Percentiles rank a stretch among this genome's conserved stretches.
phyloP scores from a whole-genome alignment of 2,888 invertebrate genomes.

The Pyrochroa serraticornis region DNA sequence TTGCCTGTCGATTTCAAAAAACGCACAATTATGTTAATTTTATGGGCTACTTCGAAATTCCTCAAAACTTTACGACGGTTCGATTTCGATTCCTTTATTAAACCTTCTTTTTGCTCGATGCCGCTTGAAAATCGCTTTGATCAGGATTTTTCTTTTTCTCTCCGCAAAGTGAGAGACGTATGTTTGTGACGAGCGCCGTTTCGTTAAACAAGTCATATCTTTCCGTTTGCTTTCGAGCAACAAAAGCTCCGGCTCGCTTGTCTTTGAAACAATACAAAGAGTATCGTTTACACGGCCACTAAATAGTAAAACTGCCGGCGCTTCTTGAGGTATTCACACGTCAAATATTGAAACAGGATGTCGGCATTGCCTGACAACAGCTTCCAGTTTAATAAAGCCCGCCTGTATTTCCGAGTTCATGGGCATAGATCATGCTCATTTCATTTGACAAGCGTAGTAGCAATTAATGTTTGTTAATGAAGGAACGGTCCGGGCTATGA shows the following conservation, averaged over 20 bases:
- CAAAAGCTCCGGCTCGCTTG: conserved; percentile 11
- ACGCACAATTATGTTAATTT: conserved; percentile 1
- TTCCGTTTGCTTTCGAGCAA: conserved; percentile 18
- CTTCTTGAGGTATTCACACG: conserved; percentile 36
- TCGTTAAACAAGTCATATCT: conserved; percentile 6
- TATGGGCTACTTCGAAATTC: no score
- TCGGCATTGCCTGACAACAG: conserved; percentile 38
- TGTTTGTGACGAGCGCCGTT: conserved; percentile 3
- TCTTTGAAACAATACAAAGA: conserved; percentile 31
- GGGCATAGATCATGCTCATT: conserved; percentile 34
- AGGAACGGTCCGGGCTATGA: conserved; percentile 33
- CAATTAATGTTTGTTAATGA: conserved; percentile 44
- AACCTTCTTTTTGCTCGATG: neutral
- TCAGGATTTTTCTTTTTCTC: conserved; percentile 8
- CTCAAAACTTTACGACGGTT: no score
- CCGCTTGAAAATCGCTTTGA: neutral
- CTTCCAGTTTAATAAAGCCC: conserved; percentile 36
- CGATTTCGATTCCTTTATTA: neutral
- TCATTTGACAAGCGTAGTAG: conserved; percentile 42
- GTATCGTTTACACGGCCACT: conserved; percentile 37
- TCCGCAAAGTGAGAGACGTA: neutral
- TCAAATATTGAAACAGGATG: conserved; percentile 45
- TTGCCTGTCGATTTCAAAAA: conserved; percentile 3
- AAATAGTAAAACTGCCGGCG: conserved; percentile 37
- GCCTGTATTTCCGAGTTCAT: conserved; percentile 41